These are phyloP conservation scores for Aphrophora alni DNA, from an alignment of 2,888 invertebrate genomes.

Conservation along the genomic window DNA sequence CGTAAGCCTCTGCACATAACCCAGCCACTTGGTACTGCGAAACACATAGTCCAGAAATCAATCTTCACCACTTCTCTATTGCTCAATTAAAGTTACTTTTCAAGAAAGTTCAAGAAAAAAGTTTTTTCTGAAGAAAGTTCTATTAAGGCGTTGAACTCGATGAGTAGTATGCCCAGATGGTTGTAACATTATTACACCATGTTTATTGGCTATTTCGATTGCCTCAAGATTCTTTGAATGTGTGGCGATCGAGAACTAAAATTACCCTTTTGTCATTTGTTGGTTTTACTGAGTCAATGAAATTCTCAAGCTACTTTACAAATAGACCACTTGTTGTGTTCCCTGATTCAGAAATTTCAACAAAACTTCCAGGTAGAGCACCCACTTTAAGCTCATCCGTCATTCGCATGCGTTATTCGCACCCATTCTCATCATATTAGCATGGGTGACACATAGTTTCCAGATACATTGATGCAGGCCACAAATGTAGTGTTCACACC, in stretches of 20 bases:
- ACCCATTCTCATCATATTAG: no score
- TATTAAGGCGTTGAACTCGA: constrained; percentile 50
- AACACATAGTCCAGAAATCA: background rate
- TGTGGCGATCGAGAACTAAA: constrained; percentile 34
- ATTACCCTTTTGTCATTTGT: constrained; percentile 7
- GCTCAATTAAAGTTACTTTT: background rate
- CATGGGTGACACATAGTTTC: constrained; percentile 12
- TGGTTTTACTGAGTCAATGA: background rate
- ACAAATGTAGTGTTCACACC: constrained; percentile 14
- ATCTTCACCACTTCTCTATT: background rate
- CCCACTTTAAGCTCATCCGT: background rate
- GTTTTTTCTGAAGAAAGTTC: background rate
- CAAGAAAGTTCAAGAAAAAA: background rate
- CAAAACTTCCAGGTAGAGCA: constrained; percentile 21
- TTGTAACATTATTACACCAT: constrained; percentile 50
- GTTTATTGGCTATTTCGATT: constrained; percentile 43
- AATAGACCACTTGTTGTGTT: background rate
- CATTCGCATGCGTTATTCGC: constrained; percentile 11
- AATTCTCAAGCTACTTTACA: constrained; percentile 14
- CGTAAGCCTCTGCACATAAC: constrained; percentile 46
- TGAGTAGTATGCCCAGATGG: constrained; percentile 50
- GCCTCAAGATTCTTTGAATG: constrained; percentile 51
- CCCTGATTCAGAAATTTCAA: constrained; percentile 10
- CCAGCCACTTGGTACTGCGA: constrained; percentile 19
- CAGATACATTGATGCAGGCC: constrained; percentile 19